These are phyloP conservation scores for Pocillopora verrucosa DNA, from an alignment of 64 coral and sea anemone species.

Conservation along the genomic window DNA sequence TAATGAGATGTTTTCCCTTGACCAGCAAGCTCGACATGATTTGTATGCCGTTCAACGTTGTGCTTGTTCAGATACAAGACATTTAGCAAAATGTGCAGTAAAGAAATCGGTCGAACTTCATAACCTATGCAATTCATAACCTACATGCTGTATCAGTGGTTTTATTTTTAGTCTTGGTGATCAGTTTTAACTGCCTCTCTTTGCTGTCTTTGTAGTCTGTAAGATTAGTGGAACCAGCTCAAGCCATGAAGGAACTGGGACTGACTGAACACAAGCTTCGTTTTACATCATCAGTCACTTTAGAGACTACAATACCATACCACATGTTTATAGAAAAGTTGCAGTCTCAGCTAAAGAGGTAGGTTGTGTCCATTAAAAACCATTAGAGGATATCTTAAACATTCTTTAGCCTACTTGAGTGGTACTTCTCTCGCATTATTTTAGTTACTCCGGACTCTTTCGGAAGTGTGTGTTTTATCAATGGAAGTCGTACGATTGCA, in stretches of 20 bases:
- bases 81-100: too few species aligned
- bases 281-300: slow-evolving; percentile 91
- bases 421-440: neutral
- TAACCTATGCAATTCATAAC: too few species aligned
- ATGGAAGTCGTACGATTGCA: too few species aligned
- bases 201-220: slow-evolving; percentile 53
- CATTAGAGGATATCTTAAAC: neutral
- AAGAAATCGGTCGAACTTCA: too few species aligned
- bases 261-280: slow-evolving; percentile 87
- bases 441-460: neutral
- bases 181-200: neutral
- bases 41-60: too few species aligned
- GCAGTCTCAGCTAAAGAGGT: slow-evolving; percentile 81
- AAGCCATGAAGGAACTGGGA: slow-evolving; percentile 91
- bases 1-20: too few species aligned
- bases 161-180: neutral
- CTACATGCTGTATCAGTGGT: neutral
- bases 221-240: slow-evolving; percentile 75
- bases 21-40: too few species aligned
- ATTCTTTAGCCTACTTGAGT: neutral
- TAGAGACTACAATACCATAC: slow-evolving; percentile 65
- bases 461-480: neutral
- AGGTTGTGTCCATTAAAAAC: too few species aligned
- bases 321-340: slow-evolving; percentile 78
- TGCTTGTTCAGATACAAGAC: too few species aligned